Conservation (phyloP, 2,888 invertebrate genomes). For the Drosophila anomalata region DNA sequence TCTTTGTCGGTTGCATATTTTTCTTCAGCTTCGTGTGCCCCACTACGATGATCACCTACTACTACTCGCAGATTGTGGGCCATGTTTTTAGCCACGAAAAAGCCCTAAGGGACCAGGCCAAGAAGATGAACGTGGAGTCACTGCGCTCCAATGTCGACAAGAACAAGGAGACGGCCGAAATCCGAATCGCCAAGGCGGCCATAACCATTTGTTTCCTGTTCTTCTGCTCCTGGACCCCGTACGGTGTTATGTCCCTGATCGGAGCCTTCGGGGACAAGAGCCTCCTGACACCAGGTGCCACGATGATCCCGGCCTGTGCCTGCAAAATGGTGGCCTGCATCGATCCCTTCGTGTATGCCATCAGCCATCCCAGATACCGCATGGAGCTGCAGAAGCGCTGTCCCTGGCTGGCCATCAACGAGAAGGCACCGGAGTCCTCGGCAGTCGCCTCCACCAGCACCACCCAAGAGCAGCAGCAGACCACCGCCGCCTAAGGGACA, state of each 20-base stretch:
- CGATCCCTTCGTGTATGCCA: slow-evolving; percentile 95
- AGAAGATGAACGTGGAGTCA: slow-evolving; percentile 70
- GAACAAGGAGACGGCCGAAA: slow-evolving; percentile 87
- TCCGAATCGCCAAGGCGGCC: slow-evolving; percentile 94
- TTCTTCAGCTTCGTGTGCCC: slow-evolving; percentile 91
- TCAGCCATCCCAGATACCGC: slow-evolving; percentile 94
- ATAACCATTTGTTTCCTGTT: slow-evolving; percentile 94
- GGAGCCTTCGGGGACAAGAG: slow-evolving; percentile 91
- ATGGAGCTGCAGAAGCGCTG: slow-evolving; percentile 91
- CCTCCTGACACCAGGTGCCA: slow-evolving; percentile 89
- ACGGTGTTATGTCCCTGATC: slow-evolving; percentile 91
- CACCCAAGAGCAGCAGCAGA: slow-evolving; percentile 77
- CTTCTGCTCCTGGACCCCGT: slow-evolving; percentile 95
- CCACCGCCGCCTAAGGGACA: slow-evolving; percentile 77
- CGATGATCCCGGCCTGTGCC: slow-evolving; percentile 94
- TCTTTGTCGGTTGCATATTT: slow-evolving; percentile 91
- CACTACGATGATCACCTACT: slow-evolving; percentile 90
- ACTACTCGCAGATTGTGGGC: slow-evolving; percentile 93
- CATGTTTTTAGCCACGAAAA: slow-evolving; percentile 95
- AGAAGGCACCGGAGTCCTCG: slow-evolving; percentile 86
- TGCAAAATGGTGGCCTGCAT: slow-evolving; percentile 96
- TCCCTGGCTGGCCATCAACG: slow-evolving; percentile 89
- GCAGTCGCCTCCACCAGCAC: slow-evolving; percentile 83
- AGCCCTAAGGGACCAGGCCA: slow-evolving; percentile 85
- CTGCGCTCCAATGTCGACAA: slow-evolving; percentile 67